phyloP scores from a whole-genome alignment of 2,888 invertebrate species.

The Stratiomys singularior region DNA sequence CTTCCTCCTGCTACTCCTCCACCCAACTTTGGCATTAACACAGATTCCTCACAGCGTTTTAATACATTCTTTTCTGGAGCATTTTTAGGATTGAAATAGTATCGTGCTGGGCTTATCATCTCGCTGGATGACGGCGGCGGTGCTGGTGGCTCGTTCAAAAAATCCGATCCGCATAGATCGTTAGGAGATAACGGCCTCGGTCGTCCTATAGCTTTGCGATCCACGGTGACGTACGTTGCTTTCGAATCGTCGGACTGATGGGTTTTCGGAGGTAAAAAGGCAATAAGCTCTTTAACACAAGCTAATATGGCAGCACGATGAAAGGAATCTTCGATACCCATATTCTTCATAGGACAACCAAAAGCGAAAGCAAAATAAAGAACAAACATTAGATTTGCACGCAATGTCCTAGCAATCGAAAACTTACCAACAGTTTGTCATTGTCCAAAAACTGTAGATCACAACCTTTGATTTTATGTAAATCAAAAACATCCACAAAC shows the following conservation, averaged over 20 bases:
- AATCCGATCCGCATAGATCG: neutral
- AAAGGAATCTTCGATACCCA: conserved; percentile 80
- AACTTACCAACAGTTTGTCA: conserved; percentile 73
- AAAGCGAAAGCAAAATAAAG: neutral
- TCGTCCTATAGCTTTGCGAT: neutral
- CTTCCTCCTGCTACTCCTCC: too few species aligned
- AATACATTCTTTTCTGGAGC: neutral
- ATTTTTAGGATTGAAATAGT: neutral
- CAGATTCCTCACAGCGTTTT: neutral
- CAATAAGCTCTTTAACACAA: conserved; percentile 73
- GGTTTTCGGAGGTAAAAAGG: neutral
- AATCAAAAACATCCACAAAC: conserved; percentile 77
- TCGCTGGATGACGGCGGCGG: neutral
- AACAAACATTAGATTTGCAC: neutral
- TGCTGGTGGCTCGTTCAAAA: neutral
- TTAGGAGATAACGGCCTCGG: neutral
- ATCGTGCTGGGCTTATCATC: neutral
- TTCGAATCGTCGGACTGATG: neutral
- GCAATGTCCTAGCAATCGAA: neutral
- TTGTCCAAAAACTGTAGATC: conserved; percentile 74
- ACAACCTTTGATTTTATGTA: conserved; percentile 75
- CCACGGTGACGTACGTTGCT: neutral
- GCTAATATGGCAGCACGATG: conserved; percentile 76
- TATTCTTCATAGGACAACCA: conserved; percentile 66
- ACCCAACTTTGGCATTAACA: neutral